A percentile compares a stretch with the other conserved stretches of the same genome.
Conservation (phyloP, 2,888 invertebrate species). For the Agriopis aurantiaria region DNA sequence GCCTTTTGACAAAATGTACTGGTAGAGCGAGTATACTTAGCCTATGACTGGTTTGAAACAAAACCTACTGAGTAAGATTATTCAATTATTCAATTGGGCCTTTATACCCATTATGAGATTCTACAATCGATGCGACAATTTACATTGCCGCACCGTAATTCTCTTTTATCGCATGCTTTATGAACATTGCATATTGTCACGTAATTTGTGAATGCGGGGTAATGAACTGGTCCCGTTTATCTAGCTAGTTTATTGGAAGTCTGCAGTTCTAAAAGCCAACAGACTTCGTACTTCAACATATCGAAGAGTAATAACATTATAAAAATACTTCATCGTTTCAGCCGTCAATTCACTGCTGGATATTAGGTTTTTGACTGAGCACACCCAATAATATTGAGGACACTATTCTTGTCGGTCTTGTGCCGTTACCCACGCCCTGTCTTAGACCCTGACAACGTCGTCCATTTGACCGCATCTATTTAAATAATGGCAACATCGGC, state of each 20-base stretch:
- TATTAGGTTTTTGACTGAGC: no score
- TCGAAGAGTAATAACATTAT: neutral
- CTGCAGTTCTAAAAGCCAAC: neutral
- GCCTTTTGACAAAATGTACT: no score
- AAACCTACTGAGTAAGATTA: slow-evolving; percentile 3
- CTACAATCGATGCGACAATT: slow-evolving; percentile 34
- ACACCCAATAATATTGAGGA: no score
- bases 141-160: slow-evolving; percentile 22
- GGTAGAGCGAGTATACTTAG: no score
- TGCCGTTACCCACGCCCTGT: no score
- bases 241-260: slow-evolving; percentile 22
- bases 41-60: no score
- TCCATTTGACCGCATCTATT: no score
- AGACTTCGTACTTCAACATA: neutral
- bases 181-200: slow-evolving; percentile 30
- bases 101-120: slow-evolving; percentile 19
- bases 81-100: no score
- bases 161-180: slow-evolving; percentile 31
- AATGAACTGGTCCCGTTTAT: slow-evolving; percentile 19
- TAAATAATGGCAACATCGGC: no score
- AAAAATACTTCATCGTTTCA: neutral
- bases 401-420: no score
- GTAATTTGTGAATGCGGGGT: slow-evolving; percentile 26
- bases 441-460: no score
- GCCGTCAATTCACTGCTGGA: no score